phyloP scores from a whole-genome alignment of 2,113 vertebrate genomes.

The Neomonachus schauinslandi region DNA sequence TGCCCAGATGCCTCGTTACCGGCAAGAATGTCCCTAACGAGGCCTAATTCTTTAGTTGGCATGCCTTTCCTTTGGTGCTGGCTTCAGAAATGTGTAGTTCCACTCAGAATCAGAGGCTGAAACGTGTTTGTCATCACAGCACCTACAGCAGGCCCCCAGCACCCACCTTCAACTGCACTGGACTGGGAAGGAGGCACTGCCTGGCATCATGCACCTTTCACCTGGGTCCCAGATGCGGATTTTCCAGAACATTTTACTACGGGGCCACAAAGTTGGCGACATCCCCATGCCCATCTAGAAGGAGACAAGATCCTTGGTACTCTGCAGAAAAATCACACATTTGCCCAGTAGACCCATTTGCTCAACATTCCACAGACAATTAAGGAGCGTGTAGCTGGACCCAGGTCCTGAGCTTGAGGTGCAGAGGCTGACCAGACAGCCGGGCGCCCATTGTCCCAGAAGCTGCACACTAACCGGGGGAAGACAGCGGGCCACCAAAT shows the following conservation, averaged over 20 bases:
- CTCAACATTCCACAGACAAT: neutral
- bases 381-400: accelerated
- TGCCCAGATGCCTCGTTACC: conserved; percentile 55
- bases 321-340: neutral
- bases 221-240: neutral
- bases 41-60: conserved; percentile 56
- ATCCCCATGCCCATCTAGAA: neutral
- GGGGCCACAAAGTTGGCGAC: neutral
- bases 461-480: neutral
- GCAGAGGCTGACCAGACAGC: neutral
- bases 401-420: neutral
- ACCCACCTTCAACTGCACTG: neutral
- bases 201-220: neutral
- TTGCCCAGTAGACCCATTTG: neutral
- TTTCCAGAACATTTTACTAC: conserved; percentile 22
- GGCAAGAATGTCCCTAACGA: conserved; percentile 69
- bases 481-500: too few species aligned
- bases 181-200: conserved; percentile 35
- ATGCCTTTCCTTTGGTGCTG: conserved; percentile 68
- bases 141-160: conserved; percentile 58
- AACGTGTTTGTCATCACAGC: conserved; percentile 71
- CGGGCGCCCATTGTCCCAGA: neutral
- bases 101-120: conserved; percentile 67
- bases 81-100: conserved; percentile 73
- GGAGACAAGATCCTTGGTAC: neutral